Evolutionary conservation across 2,113 vertebrate genomes (phyloP).

Genomic region (Chrysochloris asiatica): DNA sequence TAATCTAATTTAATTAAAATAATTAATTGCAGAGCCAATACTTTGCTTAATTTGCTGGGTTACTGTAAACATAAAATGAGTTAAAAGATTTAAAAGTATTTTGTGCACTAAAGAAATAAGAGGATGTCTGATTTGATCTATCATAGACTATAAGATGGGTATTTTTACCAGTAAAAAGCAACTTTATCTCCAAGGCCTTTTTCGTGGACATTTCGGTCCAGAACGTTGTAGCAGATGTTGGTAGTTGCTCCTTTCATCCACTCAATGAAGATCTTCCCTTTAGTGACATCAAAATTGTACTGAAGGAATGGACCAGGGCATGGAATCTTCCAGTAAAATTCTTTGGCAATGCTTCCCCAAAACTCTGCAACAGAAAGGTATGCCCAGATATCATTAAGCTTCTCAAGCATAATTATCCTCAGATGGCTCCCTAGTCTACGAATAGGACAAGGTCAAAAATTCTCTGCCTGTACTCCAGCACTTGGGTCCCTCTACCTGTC

Average conservation of each 20-base stretch:
- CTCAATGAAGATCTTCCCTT: slow-evolving; percentile 94
- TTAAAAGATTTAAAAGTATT: slow-evolving; percentile 28
- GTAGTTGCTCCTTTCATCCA: slow-evolving; percentile 98
- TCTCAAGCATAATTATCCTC: slow-evolving; percentile 30
- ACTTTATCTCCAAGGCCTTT: slow-evolving; percentile 94
- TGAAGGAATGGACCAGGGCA: slow-evolving; percentile 90
- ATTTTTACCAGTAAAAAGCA: slow-evolving; percentile 95
- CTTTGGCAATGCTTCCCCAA: slow-evolving; percentile 93
- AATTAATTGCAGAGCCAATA: no score
- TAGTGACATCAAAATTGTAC: slow-evolving; percentile 97
- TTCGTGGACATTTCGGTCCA: slow-evolving; percentile 93
- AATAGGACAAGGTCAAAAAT: slow-evolving; percentile 22
- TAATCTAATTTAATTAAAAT: no score
- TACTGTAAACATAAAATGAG: slow-evolving; percentile 25
- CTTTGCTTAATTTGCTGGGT: not conserved
- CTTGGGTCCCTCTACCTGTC: not conserved
- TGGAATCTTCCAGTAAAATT: slow-evolving; percentile 95
- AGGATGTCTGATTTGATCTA: slow-evolving; percentile 49
- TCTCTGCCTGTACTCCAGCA: not conserved
- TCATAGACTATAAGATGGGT: slow-evolving; percentile 33
- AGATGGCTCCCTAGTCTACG: slow-evolving; percentile 32
- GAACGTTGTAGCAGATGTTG: slow-evolving; percentile 97
- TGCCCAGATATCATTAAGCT: slow-evolving; percentile 34
- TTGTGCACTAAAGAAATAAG: slow-evolving; percentile 24
- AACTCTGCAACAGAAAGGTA: slow-evolving; percentile 88